These are phyloP conservation scores for Epiblema foenella DNA, from an alignment of 2,888 invertebrate species.

Conservation along the genomic window DNA sequence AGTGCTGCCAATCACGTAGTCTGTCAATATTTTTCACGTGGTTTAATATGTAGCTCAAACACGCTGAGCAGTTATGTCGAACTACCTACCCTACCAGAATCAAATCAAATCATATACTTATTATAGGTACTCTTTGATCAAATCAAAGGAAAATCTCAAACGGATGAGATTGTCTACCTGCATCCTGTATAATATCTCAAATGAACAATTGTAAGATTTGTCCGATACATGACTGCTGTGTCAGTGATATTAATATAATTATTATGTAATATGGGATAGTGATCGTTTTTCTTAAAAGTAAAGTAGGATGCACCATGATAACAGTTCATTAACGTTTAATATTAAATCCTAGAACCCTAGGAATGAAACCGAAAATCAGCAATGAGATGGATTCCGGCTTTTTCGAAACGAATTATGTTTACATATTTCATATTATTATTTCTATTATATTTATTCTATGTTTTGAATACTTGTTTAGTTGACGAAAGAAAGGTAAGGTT, in stretches of 20 bases:
- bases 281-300: not conserved
- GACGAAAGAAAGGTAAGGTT: conserved; percentile 71
- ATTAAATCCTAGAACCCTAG: conserved; percentile 48
- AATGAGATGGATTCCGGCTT: conserved; percentile 76
- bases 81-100: not conserved
- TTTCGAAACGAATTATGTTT: conserved; percentile 76
- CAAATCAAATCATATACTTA: not conserved
- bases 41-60: conserved; percentile 9
- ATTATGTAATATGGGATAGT: not conserved
- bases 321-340: conserved; percentile 17
- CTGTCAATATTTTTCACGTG: not conserved
- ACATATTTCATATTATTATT: conserved; percentile 76
- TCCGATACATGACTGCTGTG: not conserved
- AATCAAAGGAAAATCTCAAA: too few relatives aligned
- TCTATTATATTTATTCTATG: conserved; percentile 80
- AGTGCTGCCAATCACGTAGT: not conserved
- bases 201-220: too few relatives aligned
- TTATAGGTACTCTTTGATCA: too few relatives aligned
- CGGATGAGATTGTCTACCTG: too few relatives aligned
- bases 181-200: too few relatives aligned
- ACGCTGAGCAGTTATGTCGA: not conserved
- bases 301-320: not conserved
- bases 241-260: not conserved
- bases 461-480: conserved; percentile 77
- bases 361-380: conserved; percentile 72